Conservation (phyloP, 2,113 vertebrate species). For the Equus przewalskii region DNA sequence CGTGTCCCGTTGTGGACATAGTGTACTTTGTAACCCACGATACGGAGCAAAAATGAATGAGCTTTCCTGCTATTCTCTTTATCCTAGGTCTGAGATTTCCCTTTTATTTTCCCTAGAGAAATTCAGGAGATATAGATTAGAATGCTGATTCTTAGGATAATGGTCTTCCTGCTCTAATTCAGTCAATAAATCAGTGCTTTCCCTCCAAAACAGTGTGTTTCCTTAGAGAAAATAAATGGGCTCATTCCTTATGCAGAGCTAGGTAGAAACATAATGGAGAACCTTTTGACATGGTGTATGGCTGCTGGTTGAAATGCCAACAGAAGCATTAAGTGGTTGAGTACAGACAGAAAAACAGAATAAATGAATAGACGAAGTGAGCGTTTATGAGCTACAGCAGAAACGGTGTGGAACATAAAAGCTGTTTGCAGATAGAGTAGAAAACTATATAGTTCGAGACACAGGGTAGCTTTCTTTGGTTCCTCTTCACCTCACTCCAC, state of each 20-base stretch:
- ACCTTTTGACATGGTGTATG: not conserved
- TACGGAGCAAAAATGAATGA: not conserved
- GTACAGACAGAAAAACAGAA: not conserved
- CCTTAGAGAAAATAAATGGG: not conserved
- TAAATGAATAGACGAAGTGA: not conserved
- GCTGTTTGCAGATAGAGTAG: not conserved
- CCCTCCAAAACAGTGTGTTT: not conserved
- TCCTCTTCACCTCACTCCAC: not conserved
- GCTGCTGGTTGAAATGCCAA: constrained; percentile 11
- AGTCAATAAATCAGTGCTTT: constrained; percentile 2
- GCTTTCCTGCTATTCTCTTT: not conserved
- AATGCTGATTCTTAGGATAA: constrained; percentile 40
- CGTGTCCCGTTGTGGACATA: not conserved
- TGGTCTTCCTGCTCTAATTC: not conserved
- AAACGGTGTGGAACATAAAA: not conserved
- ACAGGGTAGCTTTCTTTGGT: not conserved
- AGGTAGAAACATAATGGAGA: not conserved
- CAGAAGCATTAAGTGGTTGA: not conserved
- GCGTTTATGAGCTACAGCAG: not conserved
- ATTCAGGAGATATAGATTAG: not conserved
- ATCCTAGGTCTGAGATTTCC: not conserved
- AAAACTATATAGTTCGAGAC: not conserved
- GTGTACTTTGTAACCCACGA: not conserved
- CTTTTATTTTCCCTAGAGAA: not conserved
- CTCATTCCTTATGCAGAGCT: not conserved